Evolutionary conservation across 1,140 invertebrate genomes (phyloP).

Genomic region (Drosophila santomea): DNA sequence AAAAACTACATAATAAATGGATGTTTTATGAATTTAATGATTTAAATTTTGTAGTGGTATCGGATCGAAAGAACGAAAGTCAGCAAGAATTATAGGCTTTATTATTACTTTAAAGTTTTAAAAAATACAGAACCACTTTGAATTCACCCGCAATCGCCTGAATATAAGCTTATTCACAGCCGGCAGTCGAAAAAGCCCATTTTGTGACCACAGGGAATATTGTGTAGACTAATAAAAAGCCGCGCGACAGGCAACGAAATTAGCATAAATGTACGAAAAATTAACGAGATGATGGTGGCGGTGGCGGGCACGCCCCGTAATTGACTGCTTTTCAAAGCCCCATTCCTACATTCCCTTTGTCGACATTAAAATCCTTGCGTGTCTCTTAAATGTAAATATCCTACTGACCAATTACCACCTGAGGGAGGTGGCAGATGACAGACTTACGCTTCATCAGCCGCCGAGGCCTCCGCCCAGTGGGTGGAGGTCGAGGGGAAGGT

Average conservation of each 20-base stretch:
- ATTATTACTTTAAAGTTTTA: not conserved
- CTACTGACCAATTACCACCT: constrained; percentile 20
- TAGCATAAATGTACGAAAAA: constrained; percentile 78
- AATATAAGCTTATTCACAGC: constrained; percentile 6
- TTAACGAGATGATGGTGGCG: constrained; percentile 52
- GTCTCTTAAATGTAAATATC: constrained; percentile 15
- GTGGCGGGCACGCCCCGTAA: constrained; percentile 62
- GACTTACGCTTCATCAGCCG: constrained; percentile 84
- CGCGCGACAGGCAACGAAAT: constrained; percentile 67
- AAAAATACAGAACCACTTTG: not conserved
- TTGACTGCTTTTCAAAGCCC: constrained; percentile 56
- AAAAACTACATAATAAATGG: too few relatives aligned
- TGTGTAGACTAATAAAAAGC: constrained; percentile 29
- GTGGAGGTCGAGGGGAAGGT: constrained; percentile 26
- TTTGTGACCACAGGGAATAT: constrained; percentile 43
- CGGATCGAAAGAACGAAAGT: too few relatives aligned
- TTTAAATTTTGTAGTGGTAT: too few relatives aligned
- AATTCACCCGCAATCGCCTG: not conserved
- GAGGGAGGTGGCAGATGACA: not conserved
- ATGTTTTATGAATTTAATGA: too few relatives aligned
- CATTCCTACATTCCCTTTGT: not conserved
- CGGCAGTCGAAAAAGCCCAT: constrained; percentile 29
- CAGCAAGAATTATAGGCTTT: too few relatives aligned
- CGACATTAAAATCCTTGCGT: not conserved
- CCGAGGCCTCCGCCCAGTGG: constrained; percentile 72